Base-by-base conservation (phyloP, 2,888 invertebrate genomes). In the Drosophila imparisetae region DNA sequence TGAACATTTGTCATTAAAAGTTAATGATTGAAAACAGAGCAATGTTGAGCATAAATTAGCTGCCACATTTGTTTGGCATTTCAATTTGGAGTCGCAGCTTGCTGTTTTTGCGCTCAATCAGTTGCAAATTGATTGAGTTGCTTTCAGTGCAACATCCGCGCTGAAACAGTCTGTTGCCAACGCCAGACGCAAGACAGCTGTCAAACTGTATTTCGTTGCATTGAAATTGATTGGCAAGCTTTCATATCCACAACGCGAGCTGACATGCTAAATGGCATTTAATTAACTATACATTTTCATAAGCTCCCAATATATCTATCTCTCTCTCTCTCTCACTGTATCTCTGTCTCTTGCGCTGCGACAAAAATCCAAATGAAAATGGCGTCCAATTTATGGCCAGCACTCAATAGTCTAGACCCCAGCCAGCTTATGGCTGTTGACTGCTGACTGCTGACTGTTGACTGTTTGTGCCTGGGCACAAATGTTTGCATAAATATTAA, bases 401-500 rank as follows among this genome's bases (percentile, higher is more conserved):
- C 42, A 64, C 60, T 55, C 40, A 78, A 27, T 29, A 42, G 72
- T 65, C 59, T 72, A 70, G 60, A 55, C 55, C 27, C 36, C 34
- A 29, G 24, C 8, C 55, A n/a, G 77, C 65, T 57, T 59, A 34
- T 60, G 49, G 42, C 63, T 48, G 45, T 10, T 49, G 45, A 53
- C 21, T 48, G 18, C 13, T 30, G 45, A 53, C 21, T 48, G 18
- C 13, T 30, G 30, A 8, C 30, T 30, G 30, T 32, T 32, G 32
- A 32, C 32, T 32, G 32, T 32, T 32, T 32, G 32, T 32, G 34
- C 40, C 62, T 38, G 74, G 53, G 57, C 63, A 24, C 8, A 69
- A 81, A 77, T 81, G 78, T 85, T 87, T 84, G 80, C 88, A 80
- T 87, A 85, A 85, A 84, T 89, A 86, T 80, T 89, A 82, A 85